phyloP scores from a whole-genome alignment of 2,888 invertebrate species.

The Strigamia crassipes region DNA sequence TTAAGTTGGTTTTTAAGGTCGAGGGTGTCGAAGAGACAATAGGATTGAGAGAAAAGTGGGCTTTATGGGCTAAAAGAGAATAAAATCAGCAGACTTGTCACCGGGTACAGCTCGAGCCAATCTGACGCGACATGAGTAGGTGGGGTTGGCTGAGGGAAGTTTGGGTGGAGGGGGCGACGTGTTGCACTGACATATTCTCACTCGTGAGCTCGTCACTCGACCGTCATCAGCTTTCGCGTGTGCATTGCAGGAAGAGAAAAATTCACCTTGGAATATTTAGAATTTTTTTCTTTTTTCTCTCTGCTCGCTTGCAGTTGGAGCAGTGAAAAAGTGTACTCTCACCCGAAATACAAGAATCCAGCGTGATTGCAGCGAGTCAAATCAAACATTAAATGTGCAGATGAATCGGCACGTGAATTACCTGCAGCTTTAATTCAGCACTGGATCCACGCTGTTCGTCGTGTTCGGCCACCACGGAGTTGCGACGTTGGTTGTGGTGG shows the following conservation, averaged over 20 bases:
- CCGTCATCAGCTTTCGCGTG: constrained; percentile 14
- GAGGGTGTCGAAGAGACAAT: background rate
- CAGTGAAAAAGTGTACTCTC: background rate
- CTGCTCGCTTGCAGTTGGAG: background rate
- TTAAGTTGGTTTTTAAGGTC: background rate
- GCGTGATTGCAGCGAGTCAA: background rate
- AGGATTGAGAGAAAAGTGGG: constrained; percentile 12
- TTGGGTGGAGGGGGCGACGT: constrained; percentile 40
- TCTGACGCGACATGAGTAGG: constrained; percentile 40
- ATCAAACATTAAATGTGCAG: background rate
- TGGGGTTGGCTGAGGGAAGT: constrained; percentile 32
- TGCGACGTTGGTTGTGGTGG: constrained; percentile 47
- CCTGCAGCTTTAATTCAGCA: constrained; percentile 8
- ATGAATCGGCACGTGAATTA: constrained; percentile 13
- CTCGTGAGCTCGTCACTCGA: constrained; percentile 38
- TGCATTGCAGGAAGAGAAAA: background rate
- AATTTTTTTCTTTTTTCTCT: background rate
- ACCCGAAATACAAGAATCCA: background rate
- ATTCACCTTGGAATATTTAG: background rate
- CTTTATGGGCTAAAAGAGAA: constrained; percentile 6
- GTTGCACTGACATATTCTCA: constrained; percentile 39
- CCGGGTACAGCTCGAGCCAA: constrained; percentile 42
- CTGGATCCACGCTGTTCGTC: constrained; percentile 29
- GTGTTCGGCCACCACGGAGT: constrained; percentile 44
- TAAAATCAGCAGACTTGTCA: constrained; percentile 42